These are phyloP conservation scores for Saccopteryx leptura DNA, from an alignment of 2,113 vertebrate genomes.

Conservation along the genomic window DNA sequence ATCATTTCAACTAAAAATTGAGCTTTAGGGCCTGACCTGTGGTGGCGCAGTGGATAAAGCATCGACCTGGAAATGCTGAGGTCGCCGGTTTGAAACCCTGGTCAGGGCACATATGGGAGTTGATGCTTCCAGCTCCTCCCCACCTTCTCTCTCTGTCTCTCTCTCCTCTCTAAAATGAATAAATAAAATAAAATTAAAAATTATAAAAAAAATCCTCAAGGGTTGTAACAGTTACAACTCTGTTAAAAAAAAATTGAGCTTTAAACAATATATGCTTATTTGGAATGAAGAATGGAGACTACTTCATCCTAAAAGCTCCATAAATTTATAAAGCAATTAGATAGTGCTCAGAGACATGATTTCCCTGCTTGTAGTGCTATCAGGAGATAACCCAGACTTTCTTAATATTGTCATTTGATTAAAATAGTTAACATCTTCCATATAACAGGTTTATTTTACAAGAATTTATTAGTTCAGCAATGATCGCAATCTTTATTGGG, in stretches of 20 bases:
- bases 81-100: too few relatives aligned
- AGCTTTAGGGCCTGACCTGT: too few relatives aligned
- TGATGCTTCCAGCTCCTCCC: too few relatives aligned
- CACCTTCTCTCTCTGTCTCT: too few relatives aligned
- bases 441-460: conserved; percentile 11
- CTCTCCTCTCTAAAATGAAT: too few relatives aligned
- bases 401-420: conserved; percentile 43
- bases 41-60: too few relatives aligned
- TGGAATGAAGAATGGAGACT: neutral
- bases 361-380: neutral
- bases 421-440: conserved; percentile 16
- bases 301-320: neutral
- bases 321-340: neutral
- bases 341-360: neutral
- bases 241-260: conserved; percentile 1
- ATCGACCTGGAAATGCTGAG: too few relatives aligned
- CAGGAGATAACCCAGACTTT: neutral
- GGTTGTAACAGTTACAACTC: too few relatives aligned
- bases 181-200: too few relatives aligned
- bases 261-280: neutral
- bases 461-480: conserved; percentile 25
- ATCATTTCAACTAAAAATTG: conserved; percentile 19
- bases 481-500: neutral
- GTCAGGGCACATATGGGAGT: too few relatives aligned
- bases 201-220: too few relatives aligned